phyloP scores from a whole-genome alignment of 2,888 invertebrate genomes.

The Aleiodes leptofemur region DNA sequence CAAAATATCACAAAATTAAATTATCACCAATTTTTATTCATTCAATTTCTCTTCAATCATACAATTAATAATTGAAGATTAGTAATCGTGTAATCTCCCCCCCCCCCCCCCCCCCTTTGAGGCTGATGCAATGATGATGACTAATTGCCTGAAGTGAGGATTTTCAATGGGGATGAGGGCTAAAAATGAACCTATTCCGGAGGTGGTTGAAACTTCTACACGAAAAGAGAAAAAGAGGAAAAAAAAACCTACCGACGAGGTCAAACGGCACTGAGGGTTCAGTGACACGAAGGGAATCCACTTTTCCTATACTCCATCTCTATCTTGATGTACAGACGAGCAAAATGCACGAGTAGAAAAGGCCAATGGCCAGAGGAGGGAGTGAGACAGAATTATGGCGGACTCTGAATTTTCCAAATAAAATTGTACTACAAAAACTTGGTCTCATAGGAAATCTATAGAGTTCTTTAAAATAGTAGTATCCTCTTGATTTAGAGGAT shows the following conservation, averaged over 20 bases:
- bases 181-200: conserved; percentile 55
- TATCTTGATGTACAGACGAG: conserved; percentile 48
- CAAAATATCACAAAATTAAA: too few relatives aligned
- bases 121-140: conserved; percentile 35
- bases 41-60: too few relatives aligned
- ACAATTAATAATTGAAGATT: too few relatives aligned
- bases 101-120: too few relatives aligned
- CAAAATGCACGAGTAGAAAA: conserved; percentile 37
- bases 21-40: too few relatives aligned
- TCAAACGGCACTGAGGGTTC: conserved; percentile 70
- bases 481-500: not conserved
- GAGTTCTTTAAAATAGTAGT: not conserved
- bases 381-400: conserved; percentile 40
- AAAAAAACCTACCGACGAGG: conserved; percentile 70
- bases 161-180: conserved; percentile 45
- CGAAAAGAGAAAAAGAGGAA: conserved; percentile 54
- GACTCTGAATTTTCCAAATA: conserved; percentile 9
- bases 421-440: too few relatives aligned
- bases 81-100: too few relatives aligned
- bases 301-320: conserved; percentile 60
- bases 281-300: conserved; percentile 72
- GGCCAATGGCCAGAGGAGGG: conserved; percentile 48
- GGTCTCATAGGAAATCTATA: not conserved
- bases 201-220: conserved; percentile 69
- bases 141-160: conserved; percentile 30